Evolutionary conservation across 2,113 vertebrate species (phyloP).

Genomic region (Cygnus buccinator): DNA sequence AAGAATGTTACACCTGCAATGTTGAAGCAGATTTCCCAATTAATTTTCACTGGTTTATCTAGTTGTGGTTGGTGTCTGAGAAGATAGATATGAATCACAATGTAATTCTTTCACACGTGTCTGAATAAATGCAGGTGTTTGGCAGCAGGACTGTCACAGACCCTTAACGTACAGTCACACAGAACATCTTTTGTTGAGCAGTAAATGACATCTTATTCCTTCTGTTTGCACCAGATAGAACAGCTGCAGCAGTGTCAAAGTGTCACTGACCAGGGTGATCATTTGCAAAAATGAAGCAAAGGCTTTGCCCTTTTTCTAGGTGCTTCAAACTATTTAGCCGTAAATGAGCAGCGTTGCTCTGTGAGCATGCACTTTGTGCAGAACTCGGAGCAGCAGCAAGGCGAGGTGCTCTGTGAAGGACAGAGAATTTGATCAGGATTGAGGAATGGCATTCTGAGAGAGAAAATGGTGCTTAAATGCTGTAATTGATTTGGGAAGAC

Average conservation of each 20-base stretch:
- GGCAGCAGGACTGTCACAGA: slow-evolving; percentile 36
- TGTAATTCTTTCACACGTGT: not conserved
- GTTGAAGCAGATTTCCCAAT: not conserved
- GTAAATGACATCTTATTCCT: not conserved
- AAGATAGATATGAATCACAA: not conserved
- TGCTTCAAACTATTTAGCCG: fast-evolving
- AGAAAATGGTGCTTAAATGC: not conserved
- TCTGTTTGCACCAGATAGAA: not conserved
- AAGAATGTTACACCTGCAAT: fast-evolving
- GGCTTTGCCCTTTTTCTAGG: not conserved
- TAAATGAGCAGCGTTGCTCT: not conserved
- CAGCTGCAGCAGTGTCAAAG: slow-evolving; percentile 4
- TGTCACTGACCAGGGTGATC: fast-evolving
- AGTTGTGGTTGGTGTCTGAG: not conserved
- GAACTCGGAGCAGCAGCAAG: fast-evolving
- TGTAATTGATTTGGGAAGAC: not conserved
- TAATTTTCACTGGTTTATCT: not conserved
- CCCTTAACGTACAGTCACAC: not conserved
- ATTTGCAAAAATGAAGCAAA: not conserved
- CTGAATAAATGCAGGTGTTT: slow-evolving; percentile 72
- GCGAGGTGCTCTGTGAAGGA: fast-evolving
- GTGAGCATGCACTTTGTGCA: fast-evolving
- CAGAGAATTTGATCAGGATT: not conserved
- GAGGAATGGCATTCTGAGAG: not conserved
- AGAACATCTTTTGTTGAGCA: slow-evolving; percentile 56